A percentile compares a stretch with the other conserved stretches of the same genome.
phyloP scores from a whole-genome alignment of 2,113 vertebrate genomes.

The Penelope pileata region DNA sequence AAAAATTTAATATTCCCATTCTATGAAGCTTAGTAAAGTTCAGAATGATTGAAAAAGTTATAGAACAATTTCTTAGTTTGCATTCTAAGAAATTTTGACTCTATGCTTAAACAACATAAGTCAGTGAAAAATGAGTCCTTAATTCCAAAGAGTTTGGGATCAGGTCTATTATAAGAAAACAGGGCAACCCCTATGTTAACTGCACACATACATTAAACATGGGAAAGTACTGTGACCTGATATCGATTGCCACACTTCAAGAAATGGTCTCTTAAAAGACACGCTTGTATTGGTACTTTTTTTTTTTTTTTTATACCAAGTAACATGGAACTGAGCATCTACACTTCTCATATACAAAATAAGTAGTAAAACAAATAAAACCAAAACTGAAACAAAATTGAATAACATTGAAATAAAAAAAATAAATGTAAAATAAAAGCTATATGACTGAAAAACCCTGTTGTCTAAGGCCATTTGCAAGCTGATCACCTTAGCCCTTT shows the following conservation, averaged over 20 bases:
- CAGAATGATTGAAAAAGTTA: not conserved
- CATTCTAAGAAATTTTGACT: not conserved
- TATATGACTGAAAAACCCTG: not conserved
- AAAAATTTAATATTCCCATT: not conserved
- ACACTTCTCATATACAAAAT: not conserved
- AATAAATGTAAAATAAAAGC: not conserved
- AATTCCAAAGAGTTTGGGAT: not conserved
- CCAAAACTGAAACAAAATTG: not conserved
- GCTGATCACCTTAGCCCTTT: not conserved
- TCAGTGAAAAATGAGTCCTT: not conserved
- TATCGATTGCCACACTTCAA: accelerated
- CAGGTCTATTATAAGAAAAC: not conserved
- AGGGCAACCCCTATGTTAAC: accelerated
- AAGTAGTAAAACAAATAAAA: not conserved
- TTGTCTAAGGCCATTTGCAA: not conserved
- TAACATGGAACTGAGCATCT: not conserved
- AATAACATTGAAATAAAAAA: not conserved
- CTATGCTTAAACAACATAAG: not conserved
- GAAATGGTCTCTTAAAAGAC: accelerated
- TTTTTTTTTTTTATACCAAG: not conserved
- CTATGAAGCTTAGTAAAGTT: not conserved
- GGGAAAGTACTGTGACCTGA: not conserved
- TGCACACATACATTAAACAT: not conserved
- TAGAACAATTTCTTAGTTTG: not conserved
- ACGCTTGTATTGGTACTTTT: not conserved